These are phyloP conservation scores for Microctenopoma lineatum DNA, from an alignment of 2,797 vertebrate species.

Conservation along the genomic window DNA sequence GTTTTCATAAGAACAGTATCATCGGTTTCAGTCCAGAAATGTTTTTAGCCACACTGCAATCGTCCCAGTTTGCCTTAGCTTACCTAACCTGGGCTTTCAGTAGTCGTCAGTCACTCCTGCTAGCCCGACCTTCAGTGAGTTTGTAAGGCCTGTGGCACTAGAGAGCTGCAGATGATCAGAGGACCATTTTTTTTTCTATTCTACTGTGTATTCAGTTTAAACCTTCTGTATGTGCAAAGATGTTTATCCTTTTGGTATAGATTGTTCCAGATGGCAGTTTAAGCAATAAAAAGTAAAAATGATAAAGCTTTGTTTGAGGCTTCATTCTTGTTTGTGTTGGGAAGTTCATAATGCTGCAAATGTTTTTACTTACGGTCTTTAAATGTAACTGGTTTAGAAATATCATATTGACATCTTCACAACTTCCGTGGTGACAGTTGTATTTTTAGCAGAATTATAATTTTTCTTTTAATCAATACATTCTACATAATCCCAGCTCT, in stretches of 20 bases:
- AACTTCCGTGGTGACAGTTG: constrained; percentile 27
- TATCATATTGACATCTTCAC: not conserved
- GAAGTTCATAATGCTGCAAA: not conserved
- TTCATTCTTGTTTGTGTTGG: constrained; percentile 1
- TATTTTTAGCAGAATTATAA: constrained; percentile 17
- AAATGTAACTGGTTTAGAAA: not conserved
- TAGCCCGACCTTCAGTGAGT: constrained; percentile 82
- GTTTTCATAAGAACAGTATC: constrained; percentile 69
- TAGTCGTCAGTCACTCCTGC: constrained; percentile 82
- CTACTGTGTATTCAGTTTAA: constrained; percentile 89
- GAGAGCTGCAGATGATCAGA: constrained; percentile 86
- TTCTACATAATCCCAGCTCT: too few species aligned
- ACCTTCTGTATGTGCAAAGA: constrained; percentile 94
- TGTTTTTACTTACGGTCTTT: not conserved
- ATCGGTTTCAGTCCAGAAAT: constrained; percentile 60
- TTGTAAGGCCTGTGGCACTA: constrained; percentile 79
- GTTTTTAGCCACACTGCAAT: constrained; percentile 79
- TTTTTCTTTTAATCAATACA: not conserved
- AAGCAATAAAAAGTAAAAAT: constrained; percentile 88
- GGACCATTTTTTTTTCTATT: constrained; percentile 94
- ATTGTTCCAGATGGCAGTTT: constrained; percentile 97
- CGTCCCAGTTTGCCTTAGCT: constrained; percentile 91
- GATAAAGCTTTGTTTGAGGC: constrained; percentile 29
- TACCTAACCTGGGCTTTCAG: constrained; percentile 84
- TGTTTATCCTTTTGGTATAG: constrained; percentile 95